A percentile compares a stretch with the other conserved stretches of the same genome.
These are phyloP conservation scores for Tineola bisselliella DNA, from an alignment of 2,888 invertebrate species.

Conservation along the genomic window DNA sequence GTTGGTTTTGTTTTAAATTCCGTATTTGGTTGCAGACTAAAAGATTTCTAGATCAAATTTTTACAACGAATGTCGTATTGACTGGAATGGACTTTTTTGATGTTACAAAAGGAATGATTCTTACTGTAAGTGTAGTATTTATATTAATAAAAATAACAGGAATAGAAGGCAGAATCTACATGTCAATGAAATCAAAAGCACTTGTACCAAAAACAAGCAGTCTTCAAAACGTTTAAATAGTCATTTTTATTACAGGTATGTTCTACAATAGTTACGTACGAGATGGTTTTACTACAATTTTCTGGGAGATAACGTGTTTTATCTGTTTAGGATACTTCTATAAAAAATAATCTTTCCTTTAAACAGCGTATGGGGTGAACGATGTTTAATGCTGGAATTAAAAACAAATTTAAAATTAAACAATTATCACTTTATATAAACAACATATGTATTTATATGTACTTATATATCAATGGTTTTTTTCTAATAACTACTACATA, in stretches of 20 bases:
- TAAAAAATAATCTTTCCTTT: slow-evolving; percentile 35
- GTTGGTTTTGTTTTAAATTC: neutral
- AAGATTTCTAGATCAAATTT: slow-evolving; percentile 69
- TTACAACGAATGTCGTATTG: slow-evolving; percentile 66
- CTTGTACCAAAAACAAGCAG: no score
- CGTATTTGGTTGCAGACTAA: slow-evolving; percentile 49
- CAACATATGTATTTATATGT: no score
- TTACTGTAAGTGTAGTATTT: slow-evolving; percentile 47
- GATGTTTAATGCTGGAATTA: slow-evolving; percentile 39
- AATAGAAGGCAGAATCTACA: no score
- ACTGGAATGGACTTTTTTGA: slow-evolving; percentile 70
- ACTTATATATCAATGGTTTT: no score
- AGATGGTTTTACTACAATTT: neutral
- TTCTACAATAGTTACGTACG: neutral
- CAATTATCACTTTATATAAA: no score
- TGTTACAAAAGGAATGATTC: slow-evolving; percentile 65
- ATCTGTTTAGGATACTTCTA: slow-evolving; percentile 16
- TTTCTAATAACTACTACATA: no score
- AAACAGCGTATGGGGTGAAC: slow-evolving; percentile 43
- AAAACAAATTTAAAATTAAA: neutral
- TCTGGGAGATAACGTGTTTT: neutral
- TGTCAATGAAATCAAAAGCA: no score
- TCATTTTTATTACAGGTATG: neutral
- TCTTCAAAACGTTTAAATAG: no score
- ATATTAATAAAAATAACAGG: neutral